A percentile compares a stretch with the other conserved stretches of the same genome.
Evolutionary conservation across 37 sponge, comb jelly and placozoan genomes (phyloP).

Genomic region (Aphrocallistes beatrix): DNA sequence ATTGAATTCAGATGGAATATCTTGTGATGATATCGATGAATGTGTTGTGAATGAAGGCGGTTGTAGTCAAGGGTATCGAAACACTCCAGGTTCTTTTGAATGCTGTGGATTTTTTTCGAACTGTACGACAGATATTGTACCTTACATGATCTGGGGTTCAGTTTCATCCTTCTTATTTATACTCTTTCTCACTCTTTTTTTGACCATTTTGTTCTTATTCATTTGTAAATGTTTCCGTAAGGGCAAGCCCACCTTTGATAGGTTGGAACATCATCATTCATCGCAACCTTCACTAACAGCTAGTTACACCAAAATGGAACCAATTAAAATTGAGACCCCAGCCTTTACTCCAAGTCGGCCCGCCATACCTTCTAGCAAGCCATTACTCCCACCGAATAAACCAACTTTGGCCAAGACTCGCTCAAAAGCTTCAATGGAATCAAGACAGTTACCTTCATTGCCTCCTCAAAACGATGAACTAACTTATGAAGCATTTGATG

Average conservation of each 20-base stretch:
- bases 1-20: not conserved
- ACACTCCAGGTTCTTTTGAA: not conserved
- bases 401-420: not conserved
- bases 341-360: not conserved
- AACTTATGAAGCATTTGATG: not conserved
- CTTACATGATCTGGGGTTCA: not conserved
- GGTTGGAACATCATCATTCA: not conserved
- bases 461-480: not conserved
- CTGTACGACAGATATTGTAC: not conserved
- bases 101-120: not conserved
- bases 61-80: not conserved
- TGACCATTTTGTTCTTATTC: not conserved
- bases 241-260: not conserved
- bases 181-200: not conserved
- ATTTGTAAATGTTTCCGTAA: not conserved
- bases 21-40: not conserved
- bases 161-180: not conserved
- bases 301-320: not conserved
- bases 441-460: not conserved
- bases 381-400: not conserved
- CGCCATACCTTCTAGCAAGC: too few species aligned
- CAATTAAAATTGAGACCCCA: not conserved
- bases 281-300: not conserved
- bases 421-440: not conserved
- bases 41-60: not conserved